Evolutionary conservation across 2,797 vertebrate genomes (phyloP).

Genomic region (Bradypodion ventrale): DNA sequence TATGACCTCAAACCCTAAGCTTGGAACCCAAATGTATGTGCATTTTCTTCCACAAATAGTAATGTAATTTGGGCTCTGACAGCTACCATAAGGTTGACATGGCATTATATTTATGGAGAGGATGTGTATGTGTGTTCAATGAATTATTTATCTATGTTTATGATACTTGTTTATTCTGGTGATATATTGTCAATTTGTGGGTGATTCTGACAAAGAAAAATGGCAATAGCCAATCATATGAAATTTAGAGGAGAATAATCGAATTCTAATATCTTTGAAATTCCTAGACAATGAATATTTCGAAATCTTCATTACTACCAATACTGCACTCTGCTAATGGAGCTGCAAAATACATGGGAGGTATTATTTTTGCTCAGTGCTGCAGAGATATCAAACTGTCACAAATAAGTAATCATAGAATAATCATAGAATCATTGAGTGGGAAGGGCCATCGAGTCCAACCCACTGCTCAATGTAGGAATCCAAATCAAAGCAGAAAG

Average conservation of each 20-base stretch:
- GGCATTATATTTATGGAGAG: too few species aligned
- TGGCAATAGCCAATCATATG: too few species aligned
- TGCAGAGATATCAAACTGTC: slow-evolving; percentile 9
- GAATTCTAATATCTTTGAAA: background rate
- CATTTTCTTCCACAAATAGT: too few species aligned
- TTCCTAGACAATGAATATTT: background rate
- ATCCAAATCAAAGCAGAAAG: too few species aligned
- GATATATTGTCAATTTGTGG: background rate
- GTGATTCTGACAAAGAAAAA: background rate
- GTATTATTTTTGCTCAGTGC: background rate
- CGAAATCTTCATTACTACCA: background rate
- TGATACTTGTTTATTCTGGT: background rate
- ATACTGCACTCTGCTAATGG: background rate
- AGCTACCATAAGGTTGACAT: too few species aligned
- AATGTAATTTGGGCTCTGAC: too few species aligned
- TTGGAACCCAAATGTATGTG: too few species aligned
- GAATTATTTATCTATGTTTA: background rate
- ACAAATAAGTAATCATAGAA: slow-evolving; percentile 12
- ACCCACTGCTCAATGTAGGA: too few species aligned
- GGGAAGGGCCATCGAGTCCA: too few species aligned
- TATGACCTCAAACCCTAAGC: too few species aligned
- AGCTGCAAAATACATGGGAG: too few species aligned
- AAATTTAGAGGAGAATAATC: background rate
- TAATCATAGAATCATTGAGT: too few species aligned
- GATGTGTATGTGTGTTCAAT: background rate